A percentile compares a stretch with the other conserved stretches of the same genome.
Evolutionary conservation across 2,113 vertebrate species (phyloP).

Genomic region (Aix galericulata): DNA sequence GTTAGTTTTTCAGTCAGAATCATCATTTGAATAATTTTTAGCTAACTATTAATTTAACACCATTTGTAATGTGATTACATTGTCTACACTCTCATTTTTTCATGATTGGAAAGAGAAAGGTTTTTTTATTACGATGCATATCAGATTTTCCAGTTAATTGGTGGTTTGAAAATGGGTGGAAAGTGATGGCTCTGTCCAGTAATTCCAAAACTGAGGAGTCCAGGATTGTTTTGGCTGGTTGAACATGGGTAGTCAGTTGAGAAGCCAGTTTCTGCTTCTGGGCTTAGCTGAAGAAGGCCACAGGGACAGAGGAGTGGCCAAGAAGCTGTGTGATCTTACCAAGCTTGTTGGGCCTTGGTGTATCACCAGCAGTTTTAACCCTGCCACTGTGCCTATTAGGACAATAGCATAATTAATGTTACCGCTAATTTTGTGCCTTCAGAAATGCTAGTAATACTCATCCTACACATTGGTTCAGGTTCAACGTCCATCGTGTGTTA

Average conservation of each 20-base stretch:
- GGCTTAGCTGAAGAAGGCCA: background rate
- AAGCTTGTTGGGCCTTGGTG: background rate
- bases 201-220: background rate
- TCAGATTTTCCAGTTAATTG: background rate
- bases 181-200: background rate
- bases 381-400: background rate
- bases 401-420: background rate
- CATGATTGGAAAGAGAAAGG: background rate
- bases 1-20: slow-evolving; percentile 3
- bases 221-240: background rate
- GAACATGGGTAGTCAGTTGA: background rate
- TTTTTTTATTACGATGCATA: background rate
- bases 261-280: background rate
- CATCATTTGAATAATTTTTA: slow-evolving; percentile 37
- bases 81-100: background rate
- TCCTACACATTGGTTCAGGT: background rate
- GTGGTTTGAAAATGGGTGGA: background rate
- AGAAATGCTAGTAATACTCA: background rate
- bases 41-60: slow-evolving; percentile 34
- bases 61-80: background rate
- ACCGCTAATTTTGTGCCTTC: background rate
- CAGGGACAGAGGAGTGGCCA: background rate
- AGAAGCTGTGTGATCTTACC: background rate
- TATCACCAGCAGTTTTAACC: background rate
- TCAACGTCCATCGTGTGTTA: rapidly evolving